These are phyloP conservation scores for Cydia splendana DNA, from an alignment of 1,140 invertebrate genomes.

Conservation along the genomic window DNA sequence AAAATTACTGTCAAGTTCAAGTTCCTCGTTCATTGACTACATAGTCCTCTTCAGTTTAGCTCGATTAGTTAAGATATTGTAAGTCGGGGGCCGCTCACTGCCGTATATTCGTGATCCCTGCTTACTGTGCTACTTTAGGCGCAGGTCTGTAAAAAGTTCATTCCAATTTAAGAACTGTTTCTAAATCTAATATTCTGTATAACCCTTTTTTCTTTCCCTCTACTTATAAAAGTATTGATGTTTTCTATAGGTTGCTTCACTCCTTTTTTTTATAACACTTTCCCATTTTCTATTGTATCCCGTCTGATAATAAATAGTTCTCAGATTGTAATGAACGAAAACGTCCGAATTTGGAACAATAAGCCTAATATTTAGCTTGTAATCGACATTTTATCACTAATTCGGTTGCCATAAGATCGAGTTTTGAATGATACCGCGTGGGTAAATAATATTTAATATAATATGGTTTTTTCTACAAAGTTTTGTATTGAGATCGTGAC, in stretches of 20 bases:
- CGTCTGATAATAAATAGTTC: background rate
- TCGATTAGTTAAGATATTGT: constrained; percentile 3
- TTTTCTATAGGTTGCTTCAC: too few species aligned
- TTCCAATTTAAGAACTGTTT: constrained; percentile 1
- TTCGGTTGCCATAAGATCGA: constrained; percentile 46
- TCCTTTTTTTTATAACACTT: too few species aligned
- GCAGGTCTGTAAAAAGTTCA: background rate
- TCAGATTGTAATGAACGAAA: constrained; percentile 15
- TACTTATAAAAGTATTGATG: background rate
- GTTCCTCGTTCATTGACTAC: background rate
- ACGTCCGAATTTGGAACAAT: constrained; percentile 22
- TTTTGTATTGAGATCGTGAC: background rate
- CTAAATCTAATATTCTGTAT: background rate
- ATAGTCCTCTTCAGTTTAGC: background rate
- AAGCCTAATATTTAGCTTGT: background rate
- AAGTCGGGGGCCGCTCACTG: background rate
- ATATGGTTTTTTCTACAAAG: background rate
- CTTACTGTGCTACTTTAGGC: background rate
- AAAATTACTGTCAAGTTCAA: background rate
- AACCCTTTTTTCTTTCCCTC: background rate
- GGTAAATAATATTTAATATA: background rate
- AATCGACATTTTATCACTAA: constrained; percentile 40
- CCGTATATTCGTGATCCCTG: constrained; percentile 6
- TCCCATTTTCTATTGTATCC: too few species aligned
- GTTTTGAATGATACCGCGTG: constrained; percentile 32